Percentiles rank a stretch among this genome's conserved stretches.
phyloP scores from a whole-genome alignment of 2,888 invertebrate genomes.

The Rhingia campestris region DNA sequence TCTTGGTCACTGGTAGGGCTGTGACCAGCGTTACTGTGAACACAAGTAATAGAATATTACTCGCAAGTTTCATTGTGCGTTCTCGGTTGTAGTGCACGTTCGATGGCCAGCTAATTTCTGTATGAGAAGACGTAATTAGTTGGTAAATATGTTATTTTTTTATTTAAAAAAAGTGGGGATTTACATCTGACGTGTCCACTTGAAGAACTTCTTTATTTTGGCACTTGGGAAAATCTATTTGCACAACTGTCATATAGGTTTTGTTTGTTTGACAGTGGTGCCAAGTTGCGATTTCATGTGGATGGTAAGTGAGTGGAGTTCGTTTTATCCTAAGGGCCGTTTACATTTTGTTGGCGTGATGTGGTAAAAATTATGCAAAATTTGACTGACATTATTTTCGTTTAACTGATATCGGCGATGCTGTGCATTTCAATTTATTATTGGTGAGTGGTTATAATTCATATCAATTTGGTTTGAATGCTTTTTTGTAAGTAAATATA shows the following conservation, averaged over 20 bases:
- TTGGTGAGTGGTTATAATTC: too few species aligned
- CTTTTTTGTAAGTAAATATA: too few species aligned
- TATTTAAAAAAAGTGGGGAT: constrained; percentile 43
- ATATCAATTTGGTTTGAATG: too few species aligned
- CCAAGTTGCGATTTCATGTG: not conserved
- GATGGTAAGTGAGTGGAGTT: not conserved
- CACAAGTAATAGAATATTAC: constrained; percentile 57
- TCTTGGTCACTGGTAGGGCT: constrained; percentile 85
- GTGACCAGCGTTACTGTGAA: constrained; percentile 61
- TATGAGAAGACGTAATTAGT: constrained; percentile 28
- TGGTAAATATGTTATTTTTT: constrained; percentile 29
- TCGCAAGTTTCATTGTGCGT: constrained; percentile 47
- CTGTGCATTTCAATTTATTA: too few species aligned
- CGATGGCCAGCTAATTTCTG: constrained; percentile 27
- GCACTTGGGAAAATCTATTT: constrained; percentile 38
- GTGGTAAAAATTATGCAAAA: too few species aligned
- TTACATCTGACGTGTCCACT: constrained; percentile 65
- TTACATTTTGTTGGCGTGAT: not conserved
- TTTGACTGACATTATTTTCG: too few species aligned
- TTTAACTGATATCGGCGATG: too few species aligned
- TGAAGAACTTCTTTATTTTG: constrained; percentile 54
- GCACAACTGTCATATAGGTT: constrained; percentile 19
- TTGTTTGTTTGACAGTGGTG: not conserved
- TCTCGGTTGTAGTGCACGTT: constrained; percentile 33
- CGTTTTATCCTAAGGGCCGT: too few species aligned